Base-by-base conservation (phyloP, 1,140 invertebrate species). In the Drosophila melanica region DNA sequence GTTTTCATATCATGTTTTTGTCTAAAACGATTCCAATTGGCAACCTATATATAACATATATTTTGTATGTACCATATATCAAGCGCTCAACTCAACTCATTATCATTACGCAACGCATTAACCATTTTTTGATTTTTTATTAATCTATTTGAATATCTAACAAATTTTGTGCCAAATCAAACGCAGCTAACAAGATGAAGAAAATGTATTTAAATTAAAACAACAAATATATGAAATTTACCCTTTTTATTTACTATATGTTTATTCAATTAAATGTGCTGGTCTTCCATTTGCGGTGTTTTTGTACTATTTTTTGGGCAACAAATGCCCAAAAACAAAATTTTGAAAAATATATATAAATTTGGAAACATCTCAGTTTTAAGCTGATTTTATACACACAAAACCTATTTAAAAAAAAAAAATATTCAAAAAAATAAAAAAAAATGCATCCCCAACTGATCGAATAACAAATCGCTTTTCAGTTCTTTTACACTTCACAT, bases 281-380 rank as follows among this genome's bases (percentile, higher is more conserved):
- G 66, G 76, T 78, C 60, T 64, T 79, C 76, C 76, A 71, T 76
- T 79, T 76, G 67, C 73, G 76, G 58, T 76, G 67, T 76, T 67
- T 76, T 72, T 59, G 35, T 48, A 51, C 41, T 30, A 58, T 8
- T 63, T 50, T 58, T 8, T 44, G 59, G 37, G 44, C 41, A 65
- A 33, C 18, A 79, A 59, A 62, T 39, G 35, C 11, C 9, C 10
- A 8, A 55, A 65, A 66, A 14, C 37, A 47, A 57, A 53, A 41
- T 65, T 53, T 64, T n/a, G 57, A 41, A 35, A 47, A 63, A 20
- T 47, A 59, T 23, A 45, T 20, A 59, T 55, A 80, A 44, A 27
- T 42, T 37, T 53, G 18, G 69, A 62, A 23, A 6, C 33, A 9
- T 14, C 8, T 30, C 41, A 33, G n/a, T 55, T 4, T 10, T 10